Conservation (phyloP, 2,888 invertebrate species). For the Zaprionus lineosus region DNA sequence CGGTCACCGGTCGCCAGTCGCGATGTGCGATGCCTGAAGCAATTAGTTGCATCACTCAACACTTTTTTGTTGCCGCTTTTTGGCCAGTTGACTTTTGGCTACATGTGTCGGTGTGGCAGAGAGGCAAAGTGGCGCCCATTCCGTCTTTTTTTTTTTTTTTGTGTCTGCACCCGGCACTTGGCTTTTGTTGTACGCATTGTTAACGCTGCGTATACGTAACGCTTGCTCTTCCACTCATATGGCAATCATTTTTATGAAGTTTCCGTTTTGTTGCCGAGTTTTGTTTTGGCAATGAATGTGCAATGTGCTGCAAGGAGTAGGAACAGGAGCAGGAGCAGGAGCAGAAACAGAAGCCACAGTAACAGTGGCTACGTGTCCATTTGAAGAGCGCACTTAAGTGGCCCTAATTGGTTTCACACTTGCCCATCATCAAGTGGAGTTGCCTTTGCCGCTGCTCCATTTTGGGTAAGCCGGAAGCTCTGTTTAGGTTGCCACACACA, state of each 20-base stretch:
- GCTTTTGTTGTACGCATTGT: conserved; percentile 52
- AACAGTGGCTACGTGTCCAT: conserved; percentile 51
- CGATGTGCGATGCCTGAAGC: conserved; percentile 53
- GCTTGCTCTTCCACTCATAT: conserved; percentile 51
- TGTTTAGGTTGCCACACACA: conserved; percentile 38
- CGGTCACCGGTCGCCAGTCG: not conserved
- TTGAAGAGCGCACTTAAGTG: conserved; percentile 78
- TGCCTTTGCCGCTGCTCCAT: conserved; percentile 17
- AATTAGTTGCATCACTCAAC: conserved; percentile 78
- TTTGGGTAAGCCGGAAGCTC: conserved; percentile 39
- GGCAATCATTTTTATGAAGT: conserved; percentile 65
- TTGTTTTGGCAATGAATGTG: conserved; percentile 11
- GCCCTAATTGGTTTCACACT: conserved; percentile 79
- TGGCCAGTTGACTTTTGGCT: conserved; percentile 70
- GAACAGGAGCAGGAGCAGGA: not conserved
- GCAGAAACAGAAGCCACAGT: not conserved
- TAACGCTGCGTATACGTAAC: conserved; percentile 69
- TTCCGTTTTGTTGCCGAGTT: conserved; percentile 27
- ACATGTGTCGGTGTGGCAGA: conserved; percentile 46
- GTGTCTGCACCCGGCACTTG: conserved; percentile 19
- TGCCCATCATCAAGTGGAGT: conserved; percentile 64
- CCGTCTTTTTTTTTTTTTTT: too few relatives aligned
- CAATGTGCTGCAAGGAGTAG: not conserved
- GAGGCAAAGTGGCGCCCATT: too few relatives aligned
- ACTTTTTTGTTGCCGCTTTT: conserved; percentile 53